phyloP scores from a whole-genome alignment of 2,888 invertebrate genomes.

The Lochmaea crataegi region DNA sequence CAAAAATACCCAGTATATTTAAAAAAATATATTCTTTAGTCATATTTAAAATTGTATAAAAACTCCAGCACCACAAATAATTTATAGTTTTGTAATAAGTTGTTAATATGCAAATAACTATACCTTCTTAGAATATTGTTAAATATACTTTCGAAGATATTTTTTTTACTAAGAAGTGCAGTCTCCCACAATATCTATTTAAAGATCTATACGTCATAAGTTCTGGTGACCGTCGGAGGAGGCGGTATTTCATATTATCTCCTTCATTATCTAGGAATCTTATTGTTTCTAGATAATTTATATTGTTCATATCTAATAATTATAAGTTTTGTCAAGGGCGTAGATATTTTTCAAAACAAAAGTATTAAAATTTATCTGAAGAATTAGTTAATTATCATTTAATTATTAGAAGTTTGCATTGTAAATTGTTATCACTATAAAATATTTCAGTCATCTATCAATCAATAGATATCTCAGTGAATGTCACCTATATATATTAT shows the following conservation, averaged over 20 bases:
- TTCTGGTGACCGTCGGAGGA: conserved; percentile 25
- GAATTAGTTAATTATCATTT: neutral
- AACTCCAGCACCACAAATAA: neutral
- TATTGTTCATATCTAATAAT: conserved; percentile 53
- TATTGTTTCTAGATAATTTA: conserved; percentile 55
- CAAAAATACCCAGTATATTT: neutral
- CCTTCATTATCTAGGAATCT: conserved; percentile 50
- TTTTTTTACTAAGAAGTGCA: conserved; percentile 13
- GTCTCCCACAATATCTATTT: conserved; percentile 21
- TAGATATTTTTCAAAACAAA: conserved; percentile 27
- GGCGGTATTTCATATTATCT: conserved; percentile 50
- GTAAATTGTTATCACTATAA: no score
- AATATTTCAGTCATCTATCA: no score
- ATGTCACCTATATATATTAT: no score
- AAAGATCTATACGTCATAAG: conserved; percentile 24
- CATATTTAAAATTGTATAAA: conserved; percentile 5
- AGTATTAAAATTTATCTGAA: no score
- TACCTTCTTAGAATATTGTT: neutral
- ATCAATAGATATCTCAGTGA: no score
- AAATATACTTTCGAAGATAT: neutral
- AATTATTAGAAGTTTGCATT: no score
- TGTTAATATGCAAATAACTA: conserved; percentile 1
- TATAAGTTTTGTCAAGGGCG: conserved; percentile 18
- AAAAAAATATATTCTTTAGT: neutral
- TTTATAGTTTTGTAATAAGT: neutral